Conservation (phyloP, 2,113 vertebrate genomes). For the Anas platyrhynchos region DNA sequence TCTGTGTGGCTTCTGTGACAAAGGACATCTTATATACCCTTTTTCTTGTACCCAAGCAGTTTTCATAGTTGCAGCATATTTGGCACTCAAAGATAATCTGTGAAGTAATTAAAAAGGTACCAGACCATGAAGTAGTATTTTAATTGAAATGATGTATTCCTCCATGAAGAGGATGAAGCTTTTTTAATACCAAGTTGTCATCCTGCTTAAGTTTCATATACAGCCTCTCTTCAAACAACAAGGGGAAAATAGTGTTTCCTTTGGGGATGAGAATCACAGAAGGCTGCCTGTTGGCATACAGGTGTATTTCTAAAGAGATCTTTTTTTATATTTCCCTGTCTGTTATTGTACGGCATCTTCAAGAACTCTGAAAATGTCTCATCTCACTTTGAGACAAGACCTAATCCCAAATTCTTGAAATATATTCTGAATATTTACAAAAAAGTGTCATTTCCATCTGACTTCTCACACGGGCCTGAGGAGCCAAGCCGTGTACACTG, state of each 20-base stretch:
- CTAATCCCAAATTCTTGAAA: not conserved
- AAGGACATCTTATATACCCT: not conserved
- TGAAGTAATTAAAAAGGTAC: not conserved
- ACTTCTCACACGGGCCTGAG: not conserved
- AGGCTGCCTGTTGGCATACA: not conserved
- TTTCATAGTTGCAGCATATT: not conserved
- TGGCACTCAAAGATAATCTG: not conserved
- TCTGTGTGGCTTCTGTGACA: not conserved
- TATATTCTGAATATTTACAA: not conserved
- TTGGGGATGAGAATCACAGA: not conserved
- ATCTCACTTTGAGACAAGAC: not conserved
- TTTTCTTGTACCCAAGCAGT: not conserved
- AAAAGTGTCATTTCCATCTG: not conserved
- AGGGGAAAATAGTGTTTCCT: not conserved
- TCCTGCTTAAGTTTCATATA: not conserved
- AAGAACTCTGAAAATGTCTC: not conserved
- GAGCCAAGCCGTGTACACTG: not conserved
- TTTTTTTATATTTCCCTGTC: not conserved
- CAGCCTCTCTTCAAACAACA: not conserved
- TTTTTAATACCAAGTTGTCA: not conserved
- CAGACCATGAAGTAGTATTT: not conserved
- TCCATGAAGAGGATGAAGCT: not conserved
- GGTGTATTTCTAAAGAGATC: not conserved
- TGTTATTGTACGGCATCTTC: not conserved
- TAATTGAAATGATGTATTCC: not conserved